Percentiles rank a stretch among this genome's conserved stretches.
phyloP scores from a whole-genome alignment of 2,888 invertebrate genomes.

The Aradus depressus region DNA sequence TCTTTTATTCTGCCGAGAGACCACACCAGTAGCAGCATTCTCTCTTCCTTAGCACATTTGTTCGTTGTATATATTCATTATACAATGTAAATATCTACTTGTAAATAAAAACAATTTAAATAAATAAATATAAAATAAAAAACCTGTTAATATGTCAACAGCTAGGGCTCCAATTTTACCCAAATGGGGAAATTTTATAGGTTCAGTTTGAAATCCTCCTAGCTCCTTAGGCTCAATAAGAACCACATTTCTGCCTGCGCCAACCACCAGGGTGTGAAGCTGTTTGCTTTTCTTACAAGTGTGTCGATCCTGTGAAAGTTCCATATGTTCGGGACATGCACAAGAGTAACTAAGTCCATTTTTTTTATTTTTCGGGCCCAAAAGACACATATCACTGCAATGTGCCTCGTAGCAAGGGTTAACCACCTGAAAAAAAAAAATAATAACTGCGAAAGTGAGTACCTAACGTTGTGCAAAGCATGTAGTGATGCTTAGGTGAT shows the following conservation, averaged over 20 bases:
- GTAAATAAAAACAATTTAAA: neutral
- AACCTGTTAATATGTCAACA: constrained; percentile 44
- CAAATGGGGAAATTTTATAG: constrained; percentile 9
- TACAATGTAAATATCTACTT: too few species aligned
- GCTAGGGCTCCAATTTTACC: constrained; percentile 24
- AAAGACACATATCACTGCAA: constrained; percentile 69
- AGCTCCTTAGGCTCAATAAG: constrained; percentile 40
- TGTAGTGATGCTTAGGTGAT: too few species aligned
- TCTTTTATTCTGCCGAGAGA: too few species aligned
- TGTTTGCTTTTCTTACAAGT: constrained; percentile 44
- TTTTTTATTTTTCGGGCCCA: constrained; percentile 40
- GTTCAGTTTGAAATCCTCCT: constrained; percentile 19
- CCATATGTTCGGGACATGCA: constrained; percentile 65
- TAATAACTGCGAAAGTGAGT: too few species aligned
- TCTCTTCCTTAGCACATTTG: too few species aligned
- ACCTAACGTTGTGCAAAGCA: too few species aligned
- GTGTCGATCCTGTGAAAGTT: constrained; percentile 43
- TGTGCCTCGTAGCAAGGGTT: constrained; percentile 51
- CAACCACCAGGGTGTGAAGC: constrained; percentile 46
- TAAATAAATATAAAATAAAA: constrained; percentile 14
- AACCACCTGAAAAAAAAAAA: constrained; percentile 28
- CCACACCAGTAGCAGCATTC: too few species aligned
- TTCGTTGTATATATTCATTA: too few species aligned
- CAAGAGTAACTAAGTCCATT: constrained; percentile 43
- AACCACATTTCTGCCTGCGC: constrained; percentile 45